Evolutionary conservation across 2,888 invertebrate genomes (phyloP).

Genomic region (Ypsolopha scabrella): DNA sequence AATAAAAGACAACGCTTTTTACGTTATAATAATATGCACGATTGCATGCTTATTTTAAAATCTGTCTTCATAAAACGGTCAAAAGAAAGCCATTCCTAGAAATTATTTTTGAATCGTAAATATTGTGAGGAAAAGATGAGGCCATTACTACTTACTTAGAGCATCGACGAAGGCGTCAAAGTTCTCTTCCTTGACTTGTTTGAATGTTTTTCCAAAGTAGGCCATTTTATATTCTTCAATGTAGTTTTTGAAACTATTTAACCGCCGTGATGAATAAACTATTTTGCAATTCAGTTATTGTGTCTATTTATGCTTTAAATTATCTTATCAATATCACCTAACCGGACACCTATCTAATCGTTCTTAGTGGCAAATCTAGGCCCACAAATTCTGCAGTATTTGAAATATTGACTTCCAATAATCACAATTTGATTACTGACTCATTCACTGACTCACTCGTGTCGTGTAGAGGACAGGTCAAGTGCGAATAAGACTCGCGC

Average conservation of each 20-base stretch:
- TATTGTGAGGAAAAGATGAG: neutral
- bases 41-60: no score
- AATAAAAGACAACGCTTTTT: no score
- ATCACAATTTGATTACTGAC: no score
- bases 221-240: slow-evolving; percentile 3
- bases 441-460: no score
- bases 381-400: no score
- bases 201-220: slow-evolving; percentile 9
- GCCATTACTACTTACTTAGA: slow-evolving; percentile 3
- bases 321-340: neutral
- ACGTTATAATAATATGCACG: no score
- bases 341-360: neutral
- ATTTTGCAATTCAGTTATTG: neutral
- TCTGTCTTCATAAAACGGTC: no score
- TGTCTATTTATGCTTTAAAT: neutral
- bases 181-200: slow-evolving; percentile 6
- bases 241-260: neutral
- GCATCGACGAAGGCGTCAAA: slow-evolving; percentile 4
- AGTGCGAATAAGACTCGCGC: no score
- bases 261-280: neutral
- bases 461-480: no score
- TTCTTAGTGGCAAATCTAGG: no score
- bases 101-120: neutral
- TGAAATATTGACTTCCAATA: no score
- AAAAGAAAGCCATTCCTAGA: neutral